Percentiles rank a stretch among this genome's conserved stretches.
These are phyloP conservation scores for Pyxicephalus adspersus DNA, from an alignment of 2,113 vertebrate species.

Conservation along the genomic window DNA sequence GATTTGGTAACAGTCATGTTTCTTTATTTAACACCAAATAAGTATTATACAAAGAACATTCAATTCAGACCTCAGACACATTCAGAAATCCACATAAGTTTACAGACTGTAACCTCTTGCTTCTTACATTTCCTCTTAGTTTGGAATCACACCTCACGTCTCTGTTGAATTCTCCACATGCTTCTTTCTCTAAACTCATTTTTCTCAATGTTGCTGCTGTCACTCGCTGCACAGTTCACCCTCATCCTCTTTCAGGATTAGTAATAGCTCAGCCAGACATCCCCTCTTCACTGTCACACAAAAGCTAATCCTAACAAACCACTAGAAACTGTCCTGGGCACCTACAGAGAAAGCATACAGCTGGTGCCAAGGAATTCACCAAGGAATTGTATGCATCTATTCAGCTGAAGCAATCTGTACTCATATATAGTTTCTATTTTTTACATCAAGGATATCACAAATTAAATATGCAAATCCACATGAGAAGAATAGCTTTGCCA, in stretches of 20 bases:
- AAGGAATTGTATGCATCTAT: slow-evolving; percentile 32
- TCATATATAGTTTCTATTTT: background rate
- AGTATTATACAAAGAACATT: background rate
- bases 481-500: background rate
- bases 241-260: slow-evolving; percentile 26
- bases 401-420: slow-evolving; percentile 2
- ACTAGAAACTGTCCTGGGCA: background rate
- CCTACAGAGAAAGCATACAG: background rate
- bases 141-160: slow-evolving; percentile 24
- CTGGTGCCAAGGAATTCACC: slow-evolving; percentile 2
- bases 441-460: background rate
- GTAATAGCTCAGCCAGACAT: slow-evolving; percentile 40
- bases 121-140: slow-evolving; percentile 10
- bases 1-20: background rate
- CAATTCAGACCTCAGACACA: background rate
- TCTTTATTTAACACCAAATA: background rate
- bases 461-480: background rate
- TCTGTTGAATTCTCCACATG: slow-evolving; percentile 30
- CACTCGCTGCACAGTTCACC: slow-evolving; percentile 25
- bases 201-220: slow-evolving; percentile 53
- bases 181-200: slow-evolving; percentile 25
- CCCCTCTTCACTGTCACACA: slow-evolving; percentile 29
- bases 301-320: slow-evolving; percentile 14
- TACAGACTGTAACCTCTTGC: slow-evolving; percentile 3
- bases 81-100: background rate